Percentiles rank a stretch among this genome's conserved stretches.
Evolutionary conservation across 2,888 invertebrate species (phyloP).

Genomic region (Phyllotreta cruciferae): DNA sequence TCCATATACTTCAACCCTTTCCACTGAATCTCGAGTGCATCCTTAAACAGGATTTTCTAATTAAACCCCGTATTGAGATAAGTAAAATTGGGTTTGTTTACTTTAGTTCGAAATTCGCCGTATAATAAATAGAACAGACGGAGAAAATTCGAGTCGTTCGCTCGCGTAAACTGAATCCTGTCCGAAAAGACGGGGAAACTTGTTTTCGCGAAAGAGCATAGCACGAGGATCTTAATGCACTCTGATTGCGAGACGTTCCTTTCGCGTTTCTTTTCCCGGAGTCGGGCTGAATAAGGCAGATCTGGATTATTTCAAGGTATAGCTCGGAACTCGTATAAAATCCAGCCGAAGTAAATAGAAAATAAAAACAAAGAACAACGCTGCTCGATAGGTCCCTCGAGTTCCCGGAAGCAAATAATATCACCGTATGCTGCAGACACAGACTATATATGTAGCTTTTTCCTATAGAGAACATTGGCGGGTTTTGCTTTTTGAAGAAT

Average conservation of each 20-base stretch:
- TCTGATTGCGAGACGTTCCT: slow-evolving; percentile 27
- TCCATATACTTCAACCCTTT: neutral
- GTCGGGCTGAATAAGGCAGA: slow-evolving; percentile 6
- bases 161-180: slow-evolving; percentile 4
- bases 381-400: slow-evolving; percentile 52
- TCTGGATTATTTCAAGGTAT: slow-evolving; percentile 18
- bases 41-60: slow-evolving; percentile 4
- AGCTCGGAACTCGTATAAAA: slow-evolving; percentile 50
- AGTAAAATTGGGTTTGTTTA: slow-evolving; percentile 13
- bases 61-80: neutral
- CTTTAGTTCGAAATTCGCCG: slow-evolving; percentile 11
- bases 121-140: slow-evolving; percentile 2
- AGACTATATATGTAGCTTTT: slow-evolving; percentile 28
- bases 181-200: slow-evolving; percentile 2
- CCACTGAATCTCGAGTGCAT: neutral
- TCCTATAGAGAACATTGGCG: slow-evolving; percentile 1
- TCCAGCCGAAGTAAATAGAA: slow-evolving; percentile 55
- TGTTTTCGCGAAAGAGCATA: slow-evolving; percentile 19
- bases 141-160: slow-evolving; percentile 4
- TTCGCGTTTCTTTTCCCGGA: slow-evolving; percentile 10
- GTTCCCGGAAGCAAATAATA: slow-evolving; percentile 49
- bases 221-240: slow-evolving; percentile 24
- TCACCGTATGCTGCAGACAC: slow-evolving; percentile 26
- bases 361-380: slow-evolving; percentile 54
- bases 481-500: neutral